Evolutionary conservation across 2,113 vertebrate genomes (phyloP).

Genomic region (Anolis sagrei): DNA sequence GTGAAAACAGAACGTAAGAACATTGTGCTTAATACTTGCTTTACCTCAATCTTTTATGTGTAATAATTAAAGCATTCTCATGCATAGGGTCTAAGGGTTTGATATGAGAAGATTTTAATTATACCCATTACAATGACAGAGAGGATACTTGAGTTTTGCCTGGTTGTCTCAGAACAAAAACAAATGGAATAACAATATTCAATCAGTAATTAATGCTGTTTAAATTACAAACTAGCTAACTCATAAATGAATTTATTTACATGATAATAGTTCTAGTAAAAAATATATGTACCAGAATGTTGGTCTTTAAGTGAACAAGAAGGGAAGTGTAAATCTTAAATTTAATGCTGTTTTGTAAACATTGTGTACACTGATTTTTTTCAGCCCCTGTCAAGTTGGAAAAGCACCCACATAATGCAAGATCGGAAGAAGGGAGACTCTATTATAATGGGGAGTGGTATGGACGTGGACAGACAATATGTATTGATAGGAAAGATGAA

Average conservation of each 20-base stretch:
- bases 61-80: neutral
- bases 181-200: neutral
- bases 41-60: neutral
- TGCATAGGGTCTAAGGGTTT: neutral
- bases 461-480: slow-evolving; percentile 92
- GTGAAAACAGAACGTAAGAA: slow-evolving; percentile 91
- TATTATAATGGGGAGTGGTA: slow-evolving; percentile 97
- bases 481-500: slow-evolving; percentile 95
- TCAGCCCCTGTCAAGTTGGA: slow-evolving; percentile 88
- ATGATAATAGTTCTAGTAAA: neutral
- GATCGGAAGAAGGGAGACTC: slow-evolving; percentile 91
- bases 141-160: neutral
- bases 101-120: neutral
- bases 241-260: neutral
- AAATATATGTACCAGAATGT: neutral
- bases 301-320: neutral
- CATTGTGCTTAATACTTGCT: neutral
- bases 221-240: neutral
- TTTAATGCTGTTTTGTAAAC: neutral
- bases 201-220: neutral
- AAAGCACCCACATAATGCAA: slow-evolving; percentile 88
- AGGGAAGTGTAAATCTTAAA: neutral
- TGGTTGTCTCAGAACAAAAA: neutral
- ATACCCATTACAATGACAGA: neutral
- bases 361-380: slow-evolving; percentile 60